phyloP scores from a whole-genome alignment of 2,888 invertebrate genomes.

The Ferdinandea cuprea region DNA sequence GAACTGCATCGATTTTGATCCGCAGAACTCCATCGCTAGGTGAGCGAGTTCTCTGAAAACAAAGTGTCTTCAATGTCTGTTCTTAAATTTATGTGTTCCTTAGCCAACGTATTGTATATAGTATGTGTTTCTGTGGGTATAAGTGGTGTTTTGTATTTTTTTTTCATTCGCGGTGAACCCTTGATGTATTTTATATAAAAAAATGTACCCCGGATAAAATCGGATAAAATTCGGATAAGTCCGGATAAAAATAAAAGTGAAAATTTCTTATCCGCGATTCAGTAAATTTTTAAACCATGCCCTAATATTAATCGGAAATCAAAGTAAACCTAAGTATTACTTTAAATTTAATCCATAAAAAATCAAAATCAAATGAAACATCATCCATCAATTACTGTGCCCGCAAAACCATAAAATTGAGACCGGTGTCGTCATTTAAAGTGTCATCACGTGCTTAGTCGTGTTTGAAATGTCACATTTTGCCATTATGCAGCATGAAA shows the following conservation, averaged over 20 bases:
- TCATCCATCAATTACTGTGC: constrained; percentile 44
- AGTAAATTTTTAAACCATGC: constrained; percentile 14
- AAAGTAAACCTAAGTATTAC: constrained; percentile 51
- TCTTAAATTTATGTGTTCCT: constrained; percentile 35
- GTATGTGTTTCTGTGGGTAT: background rate
- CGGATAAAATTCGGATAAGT: background rate
- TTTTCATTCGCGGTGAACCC: constrained; percentile 23
- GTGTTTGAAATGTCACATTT: constrained; percentile 56
- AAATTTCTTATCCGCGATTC: constrained; percentile 20
- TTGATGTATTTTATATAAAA: constrained; percentile 3
- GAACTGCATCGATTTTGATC: constrained; percentile 81
- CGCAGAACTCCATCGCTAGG: constrained; percentile 82
- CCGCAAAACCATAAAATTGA: constrained; percentile 58
- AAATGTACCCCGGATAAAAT: background rate
- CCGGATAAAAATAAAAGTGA: background rate
- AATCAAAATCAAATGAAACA: constrained; percentile 16
- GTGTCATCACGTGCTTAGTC: constrained; percentile 66
- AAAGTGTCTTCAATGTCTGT: background rate
- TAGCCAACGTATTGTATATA: constrained; percentile 6
- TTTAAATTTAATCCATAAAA: too few relatives aligned
- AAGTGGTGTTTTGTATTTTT: constrained; percentile 26
- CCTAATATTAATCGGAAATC: constrained; percentile 37
- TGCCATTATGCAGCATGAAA: background rate
- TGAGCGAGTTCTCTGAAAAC: constrained; percentile 81
- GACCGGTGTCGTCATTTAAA: constrained; percentile 55